Base-by-base conservation (phyloP, 2,888 invertebrate species). In the Diaphora mendica region DNA sequence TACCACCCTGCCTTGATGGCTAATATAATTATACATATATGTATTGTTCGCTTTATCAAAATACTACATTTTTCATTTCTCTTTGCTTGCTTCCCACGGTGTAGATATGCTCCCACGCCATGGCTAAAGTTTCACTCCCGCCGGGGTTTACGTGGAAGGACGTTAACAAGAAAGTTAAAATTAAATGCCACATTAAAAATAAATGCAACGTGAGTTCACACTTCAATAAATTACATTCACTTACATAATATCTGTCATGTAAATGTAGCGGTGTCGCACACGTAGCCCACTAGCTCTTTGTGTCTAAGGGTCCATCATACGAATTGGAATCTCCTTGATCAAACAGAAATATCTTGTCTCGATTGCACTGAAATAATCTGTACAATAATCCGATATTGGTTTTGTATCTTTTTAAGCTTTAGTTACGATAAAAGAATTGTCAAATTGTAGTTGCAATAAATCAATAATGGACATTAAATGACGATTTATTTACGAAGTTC, bases 71-170 rank as follows among this genome's bases (percentile, higher is more conserved):
- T 85, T 87, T 85, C 87, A 89, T 87, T 79, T 89, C 85, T 90
- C 85, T 91, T 84, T 92, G 90, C 91, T 91, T 92, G 91, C 92
- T 92, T 90, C 88, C 88, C 88, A 86, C 87, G 89, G 85, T 88
- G 88, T 92, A 94, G 94, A 93, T 92, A 87, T 91, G 90, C 91
- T 90, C 91, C 88, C 91, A 92, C 87, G 87, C 88, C 86, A 89
- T 90, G 91, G 86, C 91, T 91, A 93, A 93, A 87, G 85, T 93
- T 88, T 88, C 92, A 84, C 92, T 92, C 82, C 93, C 94, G 87
- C 93, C 94, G 84, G 94, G 94, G 86, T 94, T 94, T 91, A 91
- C 92, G 76, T 94, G 94, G 94, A 94, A 92, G 91, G 94, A 94
- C 82, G 88, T 92, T 88, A 91, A 89, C 91, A 94, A 92, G 92